Percentiles rank a stretch among this genome's conserved stretches.
These are phyloP conservation scores for Esperia sulphurella DNA, from an alignment of 2,888 invertebrate species.

Conservation along the genomic window DNA sequence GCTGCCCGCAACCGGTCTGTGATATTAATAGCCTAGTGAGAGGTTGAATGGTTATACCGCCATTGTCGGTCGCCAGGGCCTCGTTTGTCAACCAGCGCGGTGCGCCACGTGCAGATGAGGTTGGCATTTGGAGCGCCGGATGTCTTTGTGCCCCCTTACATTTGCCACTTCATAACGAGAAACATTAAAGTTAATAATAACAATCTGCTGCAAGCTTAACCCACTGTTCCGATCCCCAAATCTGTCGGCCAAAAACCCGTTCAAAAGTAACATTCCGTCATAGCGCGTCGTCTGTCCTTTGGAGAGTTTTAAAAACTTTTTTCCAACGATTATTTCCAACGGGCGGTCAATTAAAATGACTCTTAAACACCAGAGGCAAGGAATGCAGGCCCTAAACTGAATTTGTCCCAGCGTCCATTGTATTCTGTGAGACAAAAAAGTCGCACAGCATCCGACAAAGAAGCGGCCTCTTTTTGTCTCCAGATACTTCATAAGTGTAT, in stretches of 20 bases:
- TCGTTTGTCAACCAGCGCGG: no score
- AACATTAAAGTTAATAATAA: not conserved
- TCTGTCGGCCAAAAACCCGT: constrained; percentile 41
- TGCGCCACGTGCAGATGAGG: no score
- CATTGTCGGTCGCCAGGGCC: no score
- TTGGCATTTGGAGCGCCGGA: no score
- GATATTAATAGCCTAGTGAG: no score
- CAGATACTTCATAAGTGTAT: constrained; percentile 65
- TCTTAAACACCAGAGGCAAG: constrained; percentile 62
- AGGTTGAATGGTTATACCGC: no score
- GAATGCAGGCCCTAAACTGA: constrained; percentile 59
- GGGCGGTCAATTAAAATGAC: constrained; percentile 72
- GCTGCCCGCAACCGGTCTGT: no score
- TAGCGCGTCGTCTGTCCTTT: constrained; percentile 47
- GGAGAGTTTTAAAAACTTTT: constrained; percentile 33
- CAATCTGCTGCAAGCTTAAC: constrained; percentile 6
- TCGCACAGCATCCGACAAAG: constrained; percentile 56
- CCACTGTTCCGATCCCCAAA: constrained; percentile 22
- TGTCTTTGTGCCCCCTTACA: no score
- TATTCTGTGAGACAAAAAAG: constrained; percentile 55
- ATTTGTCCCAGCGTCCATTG: constrained; percentile 67
- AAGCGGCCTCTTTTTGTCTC: constrained; percentile 56
- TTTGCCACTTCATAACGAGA: not conserved
- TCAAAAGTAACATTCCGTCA: constrained; percentile 59
- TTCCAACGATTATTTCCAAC: constrained; percentile 46